Evolutionary conservation across 1,140 invertebrate species (phyloP), one percentile per base, ranked within the genome.

Genomic region (Venturia canescens): DNA sequence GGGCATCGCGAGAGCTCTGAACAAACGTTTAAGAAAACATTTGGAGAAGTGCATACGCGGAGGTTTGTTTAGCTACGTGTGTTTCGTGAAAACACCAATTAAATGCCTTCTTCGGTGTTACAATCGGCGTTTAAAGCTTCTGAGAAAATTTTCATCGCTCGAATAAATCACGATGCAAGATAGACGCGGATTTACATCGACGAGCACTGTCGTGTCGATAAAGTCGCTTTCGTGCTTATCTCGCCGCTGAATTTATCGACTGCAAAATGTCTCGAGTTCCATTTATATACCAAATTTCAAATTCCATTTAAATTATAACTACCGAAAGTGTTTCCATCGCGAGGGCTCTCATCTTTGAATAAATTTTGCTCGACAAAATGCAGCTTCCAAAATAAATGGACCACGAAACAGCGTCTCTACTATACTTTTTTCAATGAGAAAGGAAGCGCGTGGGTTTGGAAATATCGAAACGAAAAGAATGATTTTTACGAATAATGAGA

Each of bases 1-100:
- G 50, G 53, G 50, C 27, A 76, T 34, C 29, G 11, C 29, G 11
- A 31, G 16, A 76, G 29, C 27, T 76, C 31, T 18, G n/a, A 15
- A 27, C n/a, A 7, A 75, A 75, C 70, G 38, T 72, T 72, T 11
- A 60, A 75, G 18, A 76, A 76, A 63, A 23, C 23, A 53, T 71
- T 16, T 23, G 18, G 63, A 57, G 21, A 57, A 31, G 23, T 27
- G 23, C 16, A 38, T 23, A n/a, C n/a, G 60, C 16, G 23, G 27
- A 63, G 4, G 26, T 63, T 63, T 23, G 53, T 23, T 26, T 63
- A 23, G n/a, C 6, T 63, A 63, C 27, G 50, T 53, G 50, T 53
- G 50, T 53, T 21, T 53, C 2, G 5, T n/a, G 16, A 53, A n/a
- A 53, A 53, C 50, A 53, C 50, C 16, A n/a, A 53, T 53, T 53